A percentile compares a stretch with the other conserved stretches of the same genome.
These are phyloP conservation scores for Hapalemur alaotrensis DNA, from an alignment of 2,797 vertebrate species.

Conservation along the genomic window DNA sequence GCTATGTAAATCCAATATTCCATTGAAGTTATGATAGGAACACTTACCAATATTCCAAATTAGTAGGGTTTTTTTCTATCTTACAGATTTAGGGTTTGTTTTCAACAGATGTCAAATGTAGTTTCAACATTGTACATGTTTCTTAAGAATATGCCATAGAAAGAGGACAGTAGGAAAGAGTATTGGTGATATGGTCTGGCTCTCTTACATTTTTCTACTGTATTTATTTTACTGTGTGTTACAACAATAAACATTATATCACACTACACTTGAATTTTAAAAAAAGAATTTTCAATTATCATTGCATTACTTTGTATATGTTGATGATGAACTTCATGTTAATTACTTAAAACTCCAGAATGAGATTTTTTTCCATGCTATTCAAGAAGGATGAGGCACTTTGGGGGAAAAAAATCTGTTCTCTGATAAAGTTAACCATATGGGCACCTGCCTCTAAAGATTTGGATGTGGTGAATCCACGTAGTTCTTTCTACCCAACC, in stretches of 20 bases:
- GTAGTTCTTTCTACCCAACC: slow-evolving; percentile 15
- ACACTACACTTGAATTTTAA: background rate
- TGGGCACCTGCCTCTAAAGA: background rate
- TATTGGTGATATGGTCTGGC: background rate
- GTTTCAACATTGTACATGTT: background rate
- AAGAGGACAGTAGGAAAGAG: background rate
- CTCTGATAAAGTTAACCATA: background rate
- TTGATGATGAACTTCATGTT: background rate
- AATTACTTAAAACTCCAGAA: background rate
- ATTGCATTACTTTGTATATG: background rate
- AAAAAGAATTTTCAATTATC: background rate
- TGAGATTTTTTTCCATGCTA: background rate
- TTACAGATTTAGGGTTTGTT: background rate
- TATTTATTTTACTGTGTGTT: background rate
- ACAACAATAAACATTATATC: background rate
- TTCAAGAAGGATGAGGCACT: background rate
- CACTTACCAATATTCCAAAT: background rate
- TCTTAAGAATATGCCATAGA: background rate
- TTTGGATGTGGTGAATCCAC: background rate
- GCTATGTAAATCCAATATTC: background rate
- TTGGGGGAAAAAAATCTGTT: background rate
- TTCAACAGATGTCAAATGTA: background rate
- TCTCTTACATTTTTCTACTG: background rate
- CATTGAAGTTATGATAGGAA: background rate
- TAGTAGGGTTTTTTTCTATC: background rate